These are phyloP conservation scores for Pterocles burchelli DNA, from an alignment of 2,113 vertebrate genomes.

Conservation along the genomic window DNA sequence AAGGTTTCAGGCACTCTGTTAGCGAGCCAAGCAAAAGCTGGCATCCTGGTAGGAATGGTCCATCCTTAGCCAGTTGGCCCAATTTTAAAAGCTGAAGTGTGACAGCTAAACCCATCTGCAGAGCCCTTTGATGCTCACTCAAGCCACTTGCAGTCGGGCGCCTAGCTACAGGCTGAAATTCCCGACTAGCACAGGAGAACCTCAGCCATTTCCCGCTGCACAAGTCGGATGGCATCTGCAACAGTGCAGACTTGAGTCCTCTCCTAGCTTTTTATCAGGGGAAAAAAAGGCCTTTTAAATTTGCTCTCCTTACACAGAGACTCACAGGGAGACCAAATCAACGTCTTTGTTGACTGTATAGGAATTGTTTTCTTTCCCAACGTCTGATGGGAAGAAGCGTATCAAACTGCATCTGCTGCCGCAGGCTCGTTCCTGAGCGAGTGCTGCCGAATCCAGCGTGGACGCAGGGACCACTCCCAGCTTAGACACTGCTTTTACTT, in stretches of 20 bases:
- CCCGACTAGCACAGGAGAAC: neutral
- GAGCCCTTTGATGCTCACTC: neutral
- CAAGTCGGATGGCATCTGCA: neutral
- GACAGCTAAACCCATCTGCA: neutral
- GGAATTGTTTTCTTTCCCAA: neutral
- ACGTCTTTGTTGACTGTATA: rapidly evolving
- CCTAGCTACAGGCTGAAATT: neutral
- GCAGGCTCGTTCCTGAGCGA: rapidly evolving
- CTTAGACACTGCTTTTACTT: neutral
- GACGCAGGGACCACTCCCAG: neutral
- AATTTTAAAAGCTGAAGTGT: neutral
- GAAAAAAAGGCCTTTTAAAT: neutral
- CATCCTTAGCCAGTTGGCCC: neutral
- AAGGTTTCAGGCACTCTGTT: neutral
- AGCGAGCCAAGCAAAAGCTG: neutral
- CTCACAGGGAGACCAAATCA: neutral
- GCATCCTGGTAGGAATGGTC: neutral
- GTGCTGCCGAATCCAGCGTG: neutral
- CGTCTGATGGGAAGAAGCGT: neutral
- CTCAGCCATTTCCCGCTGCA: rapidly evolving
- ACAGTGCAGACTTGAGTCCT: neutral
- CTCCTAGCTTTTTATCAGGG: neutral
- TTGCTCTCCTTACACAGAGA: neutral
- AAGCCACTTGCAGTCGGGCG: neutral
- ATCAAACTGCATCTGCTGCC: neutral